Evolutionary conservation across 92 coral and sea anemone species (phyloP), one percentile per base, ranked within the genome.

Genomic region (Palythoa caribaeorum): DNA sequence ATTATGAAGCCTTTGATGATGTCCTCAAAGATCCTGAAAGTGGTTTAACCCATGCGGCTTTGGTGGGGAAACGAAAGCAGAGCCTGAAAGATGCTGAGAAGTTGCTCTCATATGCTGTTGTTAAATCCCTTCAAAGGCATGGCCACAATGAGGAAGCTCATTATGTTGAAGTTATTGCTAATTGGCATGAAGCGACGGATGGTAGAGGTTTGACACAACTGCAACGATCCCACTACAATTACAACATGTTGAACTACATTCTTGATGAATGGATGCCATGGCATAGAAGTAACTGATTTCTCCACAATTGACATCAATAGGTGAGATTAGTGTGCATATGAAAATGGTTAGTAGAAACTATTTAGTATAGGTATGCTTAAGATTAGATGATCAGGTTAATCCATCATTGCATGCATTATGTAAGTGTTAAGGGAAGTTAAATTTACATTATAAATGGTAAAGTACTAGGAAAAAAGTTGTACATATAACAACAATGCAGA

Each of bases 261-360:
- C 73, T 93, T 13, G 96, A 93, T 79, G 91, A 91, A 63, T 93
- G 96, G 96, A 93, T 93, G 91, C 94, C 96, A 20, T 89, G 96
- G 94, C 96, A 93, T 73, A 69, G 11, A 21, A 39, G 54, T 4
- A 28, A 78, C 36, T 88, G 95, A 93, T 65, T 90, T 93, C 68
- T 88, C 93, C 3, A 93, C 92, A 6, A 83, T 93, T 48, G 96
- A 91, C 73, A 88, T 89, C 40, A 89, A 93, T 85, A 93, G 94
- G 94, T 89, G 40, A 50, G 60, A 54, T 5, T 54, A 54, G 60
- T 6, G 60, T 54, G 60, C 60, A 54, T 54, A 54, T 12, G 60
- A 54, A 54, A 54, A 54, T 54, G 60, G 60, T 54, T 14, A 54
- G 3, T 54, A 54, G 60, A 54, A 14, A 2, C 60, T 54, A 2